Evolutionary conservation across 2,797 vertebrate species (phyloP), one percentile per base, ranked within the genome.

Genomic region (Coendou prehensilis): DNA sequence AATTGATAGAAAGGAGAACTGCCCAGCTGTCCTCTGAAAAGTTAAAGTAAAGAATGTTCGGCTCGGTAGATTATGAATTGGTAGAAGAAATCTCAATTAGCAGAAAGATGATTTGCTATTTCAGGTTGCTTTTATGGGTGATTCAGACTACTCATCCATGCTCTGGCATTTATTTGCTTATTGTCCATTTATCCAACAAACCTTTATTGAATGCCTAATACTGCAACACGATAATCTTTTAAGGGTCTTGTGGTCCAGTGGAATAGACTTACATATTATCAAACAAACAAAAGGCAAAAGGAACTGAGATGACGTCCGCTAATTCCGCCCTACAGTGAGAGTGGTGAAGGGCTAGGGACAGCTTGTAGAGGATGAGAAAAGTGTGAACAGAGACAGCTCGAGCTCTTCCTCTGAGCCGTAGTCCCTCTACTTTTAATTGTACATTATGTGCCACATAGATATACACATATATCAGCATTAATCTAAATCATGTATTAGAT

Each of bases 171-270:
- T n/a, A 56, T 73, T 95, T 67, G 3, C n/a, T 85, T 57, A 54
- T 85, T 52, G 15, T 75, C 75, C 50, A 41, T 87, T 92, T 85
- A 76, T 93, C 83, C 28, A 76, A 71, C 52, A 93, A 93, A n/a
- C 4, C 2, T 91, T 91, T 94, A 56, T 20, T 50, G 28, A 92
- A 67, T 87, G 18, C 1, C 1, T 73, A 80, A 69, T 67, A 45
- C 1, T 54, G 4, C 28, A n/a, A 90, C 59, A 50, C 30, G 64
- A 73, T 23, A 4, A 41, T 67, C 26, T 57, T 95, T 91, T 69
- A 87, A 85, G 47, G 57, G 71, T 80, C 5, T 11, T n/a, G 6
- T 61, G 61, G 33, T 81, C 11, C 78, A 41, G 17, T 83, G 28
- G 18, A 91, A 54, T 64, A 83, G 45, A 75, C 8, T 6, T 80